Conservation (phyloP, 1,140 invertebrate species). For the Macrosteles quadrilineatus region DNA sequence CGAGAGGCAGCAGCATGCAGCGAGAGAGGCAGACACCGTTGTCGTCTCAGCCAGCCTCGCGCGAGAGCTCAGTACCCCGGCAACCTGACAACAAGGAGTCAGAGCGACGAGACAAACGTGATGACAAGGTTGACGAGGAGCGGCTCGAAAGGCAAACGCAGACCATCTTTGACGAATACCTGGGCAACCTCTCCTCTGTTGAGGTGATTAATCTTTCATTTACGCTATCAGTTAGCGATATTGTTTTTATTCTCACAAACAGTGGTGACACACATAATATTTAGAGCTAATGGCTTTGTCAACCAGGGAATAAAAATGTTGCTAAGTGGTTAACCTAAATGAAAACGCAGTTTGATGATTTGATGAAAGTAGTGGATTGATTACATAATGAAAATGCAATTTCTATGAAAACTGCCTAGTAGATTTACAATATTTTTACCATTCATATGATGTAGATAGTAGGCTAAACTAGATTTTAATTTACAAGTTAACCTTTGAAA, state of each 20-base stretch:
- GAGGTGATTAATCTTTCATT: neutral
- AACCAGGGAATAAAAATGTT: too few species aligned
- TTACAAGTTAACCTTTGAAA: too few species aligned
- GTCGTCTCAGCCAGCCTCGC: conserved; percentile 6
- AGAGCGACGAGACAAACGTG: neutral
- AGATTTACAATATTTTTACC: too few species aligned
- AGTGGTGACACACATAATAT: too few species aligned
- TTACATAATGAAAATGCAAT: neutral
- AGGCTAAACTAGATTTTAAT: too few species aligned
- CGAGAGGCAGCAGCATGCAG: conserved; percentile 20
- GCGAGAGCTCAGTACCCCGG: conserved; percentile 27
- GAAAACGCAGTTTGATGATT: conserved; percentile 45
- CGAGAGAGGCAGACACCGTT: neutral
- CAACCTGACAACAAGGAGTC: neutral
- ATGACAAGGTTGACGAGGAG: neutral
- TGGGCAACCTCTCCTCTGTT: conserved; percentile 34
- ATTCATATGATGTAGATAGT: too few species aligned
- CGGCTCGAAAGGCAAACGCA: conserved; percentile 37
- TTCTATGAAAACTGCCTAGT: conserved; percentile 9
- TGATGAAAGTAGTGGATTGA: conserved; percentile 9
- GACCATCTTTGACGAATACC: conserved; percentile 45
- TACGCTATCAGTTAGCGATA: too few species aligned
- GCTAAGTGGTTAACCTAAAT: too few species aligned
- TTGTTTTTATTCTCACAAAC: too few species aligned
- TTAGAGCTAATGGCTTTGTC: too few species aligned